Evolutionary conservation across 37 sponge, comb jelly and placozoan species (phyloP).

Genomic region (Diacarnus erythraeanus): DNA sequence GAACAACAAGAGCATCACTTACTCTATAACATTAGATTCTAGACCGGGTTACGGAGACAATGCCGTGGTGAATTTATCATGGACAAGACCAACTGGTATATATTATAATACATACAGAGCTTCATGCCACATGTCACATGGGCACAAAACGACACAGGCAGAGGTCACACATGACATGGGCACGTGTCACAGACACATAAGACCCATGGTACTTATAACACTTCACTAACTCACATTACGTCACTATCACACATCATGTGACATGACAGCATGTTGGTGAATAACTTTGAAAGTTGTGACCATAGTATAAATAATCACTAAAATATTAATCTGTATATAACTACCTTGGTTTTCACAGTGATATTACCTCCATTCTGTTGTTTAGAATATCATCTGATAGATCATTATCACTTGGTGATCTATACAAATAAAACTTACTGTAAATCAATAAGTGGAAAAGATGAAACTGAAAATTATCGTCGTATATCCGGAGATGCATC

Average conservation of each 20-base stretch:
- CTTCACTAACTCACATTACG: too few relatives aligned
- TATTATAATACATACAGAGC: not conserved
- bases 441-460: not conserved
- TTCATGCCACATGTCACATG: not conserved
- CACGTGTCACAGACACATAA: too few relatives aligned
- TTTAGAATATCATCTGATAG: not conserved
- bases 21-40: not conserved
- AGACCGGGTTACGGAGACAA: constrained; percentile 1
- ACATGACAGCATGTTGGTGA: too few relatives aligned
- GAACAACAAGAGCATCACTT: not conserved
- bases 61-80: constrained; percentile 20
- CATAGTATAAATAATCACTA: too few relatives aligned
- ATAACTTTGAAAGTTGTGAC: too few relatives aligned
- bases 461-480: not conserved
- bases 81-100: constrained; percentile 17
- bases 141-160: too few relatives aligned
- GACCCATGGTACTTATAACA: too few relatives aligned
- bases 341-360: too few relatives aligned
- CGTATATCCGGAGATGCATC: not conserved
- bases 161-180: too few relatives aligned
- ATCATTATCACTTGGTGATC: not conserved
- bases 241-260: too few relatives aligned
- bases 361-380: not conserved
- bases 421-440: constrained; percentile 1
- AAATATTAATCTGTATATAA: too few relatives aligned